Evolutionary conservation across 2,113 vertebrate genomes (phyloP).

Genomic region (Seriola aureovittata): DNA sequence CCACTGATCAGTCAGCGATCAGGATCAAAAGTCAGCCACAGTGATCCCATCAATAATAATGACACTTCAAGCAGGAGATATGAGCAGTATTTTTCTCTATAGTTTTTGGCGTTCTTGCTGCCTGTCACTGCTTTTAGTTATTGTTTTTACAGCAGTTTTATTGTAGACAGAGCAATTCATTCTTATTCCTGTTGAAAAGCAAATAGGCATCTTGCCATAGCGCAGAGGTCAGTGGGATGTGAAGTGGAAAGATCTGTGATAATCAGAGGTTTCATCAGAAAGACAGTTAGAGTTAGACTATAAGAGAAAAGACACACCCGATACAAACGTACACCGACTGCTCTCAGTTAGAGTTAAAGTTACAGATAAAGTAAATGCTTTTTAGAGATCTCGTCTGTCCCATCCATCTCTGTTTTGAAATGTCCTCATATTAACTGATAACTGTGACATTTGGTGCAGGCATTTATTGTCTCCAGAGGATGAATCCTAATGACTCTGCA

Average conservation of each 20-base stretch:
- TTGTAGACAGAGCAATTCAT: not conserved
- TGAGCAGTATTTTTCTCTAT: too few species aligned
- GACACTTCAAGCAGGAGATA: not conserved
- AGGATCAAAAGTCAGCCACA: conserved; percentile 13
- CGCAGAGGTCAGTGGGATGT: not conserved
- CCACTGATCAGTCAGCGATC: not conserved
- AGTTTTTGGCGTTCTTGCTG: not conserved
- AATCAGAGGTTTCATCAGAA: not conserved
- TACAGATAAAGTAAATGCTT: too few species aligned
- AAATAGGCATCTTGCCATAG: not conserved
- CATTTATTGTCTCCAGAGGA: too few species aligned
- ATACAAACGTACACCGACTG: not conserved
- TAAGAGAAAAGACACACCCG: not conserved
- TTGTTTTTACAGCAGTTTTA: not conserved
- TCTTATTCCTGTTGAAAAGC: not conserved
- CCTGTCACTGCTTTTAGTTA: not conserved
- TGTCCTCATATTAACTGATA: not conserved
- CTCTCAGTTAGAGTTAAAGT: not conserved
- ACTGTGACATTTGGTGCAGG: not conserved
- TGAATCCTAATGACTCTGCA: not conserved
- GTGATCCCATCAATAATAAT: not conserved
- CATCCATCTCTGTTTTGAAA: too few species aligned
- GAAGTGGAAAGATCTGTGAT: conserved; percentile 4
- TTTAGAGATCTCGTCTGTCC: too few species aligned
- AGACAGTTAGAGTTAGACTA: not conserved